Evolutionary conservation across 2,113 vertebrate genomes (phyloP), one percentile per base, ranked within the genome.

Genomic region (Limanda limanda): DNA sequence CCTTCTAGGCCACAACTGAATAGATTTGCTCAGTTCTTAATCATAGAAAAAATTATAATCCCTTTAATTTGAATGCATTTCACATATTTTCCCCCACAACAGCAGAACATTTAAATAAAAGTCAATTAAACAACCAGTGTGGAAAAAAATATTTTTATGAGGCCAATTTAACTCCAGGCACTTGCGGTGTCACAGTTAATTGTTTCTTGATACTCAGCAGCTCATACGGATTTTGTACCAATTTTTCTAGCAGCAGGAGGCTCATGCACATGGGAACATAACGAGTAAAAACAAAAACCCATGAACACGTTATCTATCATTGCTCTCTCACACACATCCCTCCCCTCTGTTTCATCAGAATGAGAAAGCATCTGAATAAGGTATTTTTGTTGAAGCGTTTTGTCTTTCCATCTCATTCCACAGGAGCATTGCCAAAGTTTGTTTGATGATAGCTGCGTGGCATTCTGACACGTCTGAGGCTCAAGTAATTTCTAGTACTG

Each of bases 381-480:
- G 31, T 54, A n/a, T n/a, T 56, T 78, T 77, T 4, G 2, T 56
- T 84, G 20, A 45, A 31, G 20, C 35, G 40, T 42, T 42, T 37
- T 42, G 40, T 3, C 45, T 0, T 18, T 64, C 14, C 42, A n/a
- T 64, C 11, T 45, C 42, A 20, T 21, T 13, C 12, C 40, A 23
- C 27, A 21, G 48, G 42, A 48, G 18, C 8, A n/a, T 25, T 68
- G 52, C 52, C 59, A 40, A 18, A 37, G 47, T 71, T 17, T 21
- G 25, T 64, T 69, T 51, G 37, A 15, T 64, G 15, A 20, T 42
- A 13, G 23, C 35, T 37, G 15, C n/a, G 37, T 51, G 1, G 18
- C 25, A 24, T 58, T 51, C 35, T 11, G 54, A 51, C 56, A 65
- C 0, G 1, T 14, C 20, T 48, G 20, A 48, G 24, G 40, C 40